Evolutionary conservation across 2,797 vertebrate species (phyloP), one percentile per base, ranked within the genome.

Genomic region (Melanotaenia nigrans): DNA sequence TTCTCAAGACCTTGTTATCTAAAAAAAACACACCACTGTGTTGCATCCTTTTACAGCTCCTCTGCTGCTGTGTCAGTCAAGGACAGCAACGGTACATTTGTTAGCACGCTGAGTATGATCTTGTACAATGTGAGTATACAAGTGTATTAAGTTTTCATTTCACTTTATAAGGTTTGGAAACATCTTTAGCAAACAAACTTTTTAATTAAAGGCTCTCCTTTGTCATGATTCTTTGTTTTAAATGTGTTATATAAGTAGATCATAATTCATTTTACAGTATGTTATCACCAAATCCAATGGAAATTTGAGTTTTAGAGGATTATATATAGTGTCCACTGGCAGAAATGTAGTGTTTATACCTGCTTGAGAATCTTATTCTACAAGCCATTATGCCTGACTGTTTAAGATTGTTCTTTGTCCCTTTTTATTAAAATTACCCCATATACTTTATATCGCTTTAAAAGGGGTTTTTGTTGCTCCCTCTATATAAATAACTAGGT

Each of bases 81-180:
- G 92, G 97, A 99, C 90, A 96, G 95, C 89, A 99, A 99, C 6
- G 98, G 98, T 64, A 98, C 97, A 64, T 99, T 99, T 94, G 95
- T 98, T 91, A 99, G 97, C 94, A 99, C 98, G 60, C 90, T 99
- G 92, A 98, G 94, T 92, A 92, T 99, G 91, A 95, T 98, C 73
- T 95, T 99, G 81, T 98, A 97, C 91, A 99, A 99, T 3, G 98
- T 99, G 92, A 99, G 98, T 96, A 86, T 35, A 56, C 25, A 1
- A 20, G 53, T 51, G 30, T 0, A 1, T 18, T 65, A 4, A 0
- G 60, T 51, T 47, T 73, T 6, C 3, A 1, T 25, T 65, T 55
- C 8, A 56, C 4, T 35, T 45, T 3, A 4, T 2, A n/a, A 75
- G 0, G 5, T 22, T 54, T 7, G 12, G 40, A 54, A 8, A 16